Evolutionary conservation across 2,113 vertebrate genomes (phyloP).

Genomic region (Onychostruthus taczanowskii): DNA sequence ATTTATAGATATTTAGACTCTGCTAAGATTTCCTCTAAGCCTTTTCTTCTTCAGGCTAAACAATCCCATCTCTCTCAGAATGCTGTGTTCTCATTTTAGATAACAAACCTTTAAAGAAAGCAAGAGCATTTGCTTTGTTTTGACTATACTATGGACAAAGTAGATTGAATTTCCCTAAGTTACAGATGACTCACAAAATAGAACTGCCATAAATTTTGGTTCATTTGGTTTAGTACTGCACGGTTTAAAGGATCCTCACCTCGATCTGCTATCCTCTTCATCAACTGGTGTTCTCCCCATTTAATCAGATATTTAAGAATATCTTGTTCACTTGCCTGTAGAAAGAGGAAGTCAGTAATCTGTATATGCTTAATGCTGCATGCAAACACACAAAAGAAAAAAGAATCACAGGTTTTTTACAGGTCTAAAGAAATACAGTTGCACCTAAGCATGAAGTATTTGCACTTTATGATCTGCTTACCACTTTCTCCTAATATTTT

Average conservation of each 20-base stretch:
- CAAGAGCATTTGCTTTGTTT: not conserved
- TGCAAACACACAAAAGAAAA: not conserved
- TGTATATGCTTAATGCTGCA: not conserved
- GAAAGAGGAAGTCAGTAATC: conserved; percentile 14
- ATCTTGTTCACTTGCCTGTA: conserved; percentile 98
- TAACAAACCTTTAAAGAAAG: not conserved
- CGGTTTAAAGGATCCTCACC: conserved; percentile 76
- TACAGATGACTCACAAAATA: not conserved
- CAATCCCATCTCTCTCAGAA: not conserved
- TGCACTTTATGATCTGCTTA: not conserved
- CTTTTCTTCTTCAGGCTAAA: not conserved
- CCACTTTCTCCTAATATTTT: not conserved
- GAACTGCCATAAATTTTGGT: not conserved
- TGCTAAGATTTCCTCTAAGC: not conserved
- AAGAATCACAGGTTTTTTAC: not conserved
- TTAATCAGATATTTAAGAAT: conserved; percentile 97
- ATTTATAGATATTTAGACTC: not conserved
- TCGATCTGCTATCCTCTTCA: conserved; percentile 99
- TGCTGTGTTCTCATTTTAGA: not conserved
- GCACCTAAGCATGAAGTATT: not conserved
- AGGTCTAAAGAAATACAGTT: not conserved
- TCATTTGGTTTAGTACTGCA: not conserved
- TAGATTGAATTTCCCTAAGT: not conserved
- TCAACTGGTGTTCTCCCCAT: conserved; percentile 98
- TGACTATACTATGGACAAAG: not conserved